Conservation (phyloP, 2,113 vertebrate genomes). For the Mohoua ochrocephala region DNA sequence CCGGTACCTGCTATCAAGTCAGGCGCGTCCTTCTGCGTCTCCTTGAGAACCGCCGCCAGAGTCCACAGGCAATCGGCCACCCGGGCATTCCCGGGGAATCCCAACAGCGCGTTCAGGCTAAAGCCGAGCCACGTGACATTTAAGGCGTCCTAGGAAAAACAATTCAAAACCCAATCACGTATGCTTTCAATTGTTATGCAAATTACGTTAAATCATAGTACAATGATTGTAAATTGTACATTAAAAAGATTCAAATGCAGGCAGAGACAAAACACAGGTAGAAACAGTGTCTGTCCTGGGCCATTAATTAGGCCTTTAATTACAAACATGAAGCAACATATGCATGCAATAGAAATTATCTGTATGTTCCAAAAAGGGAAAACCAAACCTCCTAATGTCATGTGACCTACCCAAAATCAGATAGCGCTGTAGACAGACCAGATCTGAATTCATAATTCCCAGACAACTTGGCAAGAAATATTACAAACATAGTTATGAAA, state of each 20-base stretch:
- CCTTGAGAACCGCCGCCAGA: conserved; percentile 71
- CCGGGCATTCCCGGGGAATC: background rate
- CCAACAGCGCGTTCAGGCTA: conserved; percentile 67
- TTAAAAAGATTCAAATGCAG: background rate
- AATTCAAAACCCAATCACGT: background rate
- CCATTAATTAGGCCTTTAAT: background rate
- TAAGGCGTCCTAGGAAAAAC: conserved; percentile 60
- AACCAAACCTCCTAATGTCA: background rate
- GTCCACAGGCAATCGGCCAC: conserved; percentile 72
- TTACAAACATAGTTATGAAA: background rate
- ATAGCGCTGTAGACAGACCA: background rate
- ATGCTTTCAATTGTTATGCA: background rate
- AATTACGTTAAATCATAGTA: background rate
- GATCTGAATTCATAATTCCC: background rate
- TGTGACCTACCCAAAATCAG: background rate
- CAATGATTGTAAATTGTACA: background rate
- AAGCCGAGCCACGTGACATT: conserved; percentile 73
- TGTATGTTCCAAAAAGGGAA: background rate
- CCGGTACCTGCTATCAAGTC: conserved; percentile 55
- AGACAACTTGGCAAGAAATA: background rate
- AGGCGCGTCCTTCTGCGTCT: conserved; percentile 65
- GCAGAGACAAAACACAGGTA: background rate
- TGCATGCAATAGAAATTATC: background rate
- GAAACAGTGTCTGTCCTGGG: background rate
- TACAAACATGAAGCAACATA: background rate